A percentile compares a stretch with the other conserved stretches of the same genome.
These are phyloP conservation scores for Bungarus multicinctus DNA, from an alignment of 2,113 vertebrate genomes.

Conservation along the genomic window DNA sequence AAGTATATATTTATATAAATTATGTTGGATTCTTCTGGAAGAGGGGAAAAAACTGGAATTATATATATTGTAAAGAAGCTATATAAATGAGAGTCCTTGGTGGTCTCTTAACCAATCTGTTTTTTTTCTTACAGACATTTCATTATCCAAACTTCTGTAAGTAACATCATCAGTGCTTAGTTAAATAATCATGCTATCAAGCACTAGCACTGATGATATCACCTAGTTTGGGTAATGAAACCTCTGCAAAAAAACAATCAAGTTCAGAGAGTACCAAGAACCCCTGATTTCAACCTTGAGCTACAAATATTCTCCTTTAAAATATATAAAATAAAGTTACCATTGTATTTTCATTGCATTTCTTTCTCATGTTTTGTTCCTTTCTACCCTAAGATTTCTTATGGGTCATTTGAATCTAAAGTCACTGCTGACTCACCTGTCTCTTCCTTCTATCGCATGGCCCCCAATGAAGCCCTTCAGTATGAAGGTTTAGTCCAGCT, in stretches of 20 bases:
- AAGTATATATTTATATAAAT: neutral
- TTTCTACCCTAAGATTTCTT: neutral
- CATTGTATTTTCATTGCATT: too few relatives aligned
- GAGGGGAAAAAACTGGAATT: neutral
- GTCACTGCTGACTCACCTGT: neutral
- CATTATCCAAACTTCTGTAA: too few relatives aligned
- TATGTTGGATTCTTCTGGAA: neutral
- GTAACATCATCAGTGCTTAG: too few relatives aligned
- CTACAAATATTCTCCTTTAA: too few relatives aligned
- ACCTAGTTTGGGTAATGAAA: too few relatives aligned
- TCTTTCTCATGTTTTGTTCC: neutral
- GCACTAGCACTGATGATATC: too few relatives aligned
- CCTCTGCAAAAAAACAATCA: too few relatives aligned
- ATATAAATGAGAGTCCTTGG: neutral
- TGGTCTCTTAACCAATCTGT: too few relatives aligned
- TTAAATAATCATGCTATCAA: too few relatives aligned
- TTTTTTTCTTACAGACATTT: too few relatives aligned
- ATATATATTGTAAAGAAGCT: neutral
- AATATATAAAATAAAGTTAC: neutral
- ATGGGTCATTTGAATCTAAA: neutral
- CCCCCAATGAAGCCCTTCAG: neutral
- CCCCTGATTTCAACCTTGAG: too few relatives aligned
- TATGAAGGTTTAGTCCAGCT: neutral
- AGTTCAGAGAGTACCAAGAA: too few relatives aligned
- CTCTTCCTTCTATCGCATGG: neutral